phyloP scores from a whole-genome alignment of 2,888 invertebrate genomes.

The Blera fallax region DNA sequence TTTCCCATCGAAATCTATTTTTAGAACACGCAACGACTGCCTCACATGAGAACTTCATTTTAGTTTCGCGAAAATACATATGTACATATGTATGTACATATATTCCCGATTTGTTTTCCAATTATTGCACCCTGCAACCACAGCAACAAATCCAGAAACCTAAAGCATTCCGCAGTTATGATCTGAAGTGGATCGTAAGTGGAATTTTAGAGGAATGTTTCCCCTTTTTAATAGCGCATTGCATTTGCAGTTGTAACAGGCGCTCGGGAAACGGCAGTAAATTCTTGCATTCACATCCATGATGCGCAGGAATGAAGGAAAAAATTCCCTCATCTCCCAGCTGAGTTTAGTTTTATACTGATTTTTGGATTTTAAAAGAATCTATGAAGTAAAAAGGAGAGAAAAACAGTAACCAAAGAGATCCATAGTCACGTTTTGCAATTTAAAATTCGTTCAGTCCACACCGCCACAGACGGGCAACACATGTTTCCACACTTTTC shows the following conservation, averaged over 20 bases:
- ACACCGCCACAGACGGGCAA: not conserved
- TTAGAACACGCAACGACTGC: not conserved
- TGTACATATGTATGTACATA: too few relatives aligned
- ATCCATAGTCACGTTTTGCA: constrained; percentile 44
- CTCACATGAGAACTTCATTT: constrained; percentile 17
- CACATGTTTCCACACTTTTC: constrained; percentile 33
- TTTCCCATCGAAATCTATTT: not conserved
- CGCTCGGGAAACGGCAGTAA: not conserved
- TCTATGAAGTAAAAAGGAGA: not conserved
- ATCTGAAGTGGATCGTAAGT: constrained; percentile 43
- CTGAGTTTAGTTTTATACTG: not conserved
- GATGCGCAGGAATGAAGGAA: not conserved
- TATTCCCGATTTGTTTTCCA: constrained; percentile 26
- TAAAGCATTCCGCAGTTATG: constrained; percentile 31
- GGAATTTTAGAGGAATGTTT: constrained; percentile 21
- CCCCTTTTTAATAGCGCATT: constrained; percentile 28
- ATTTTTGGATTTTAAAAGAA: constrained; percentile 2
- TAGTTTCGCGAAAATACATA: not conserved
- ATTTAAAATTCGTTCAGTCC: constrained; percentile 41
- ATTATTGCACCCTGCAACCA: constrained; percentile 11
- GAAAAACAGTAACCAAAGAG: not conserved
- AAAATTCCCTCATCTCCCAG: constrained; percentile 9
- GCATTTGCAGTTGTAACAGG: constrained; percentile 12
- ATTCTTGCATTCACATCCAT: constrained; percentile 7
- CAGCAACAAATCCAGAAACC: not conserved